Percentiles rank a stretch among this genome's conserved stretches.
These are phyloP conservation scores for Drosophila silvestris DNA, from an alignment of 2,888 invertebrate genomes.

Conservation along the genomic window DNA sequence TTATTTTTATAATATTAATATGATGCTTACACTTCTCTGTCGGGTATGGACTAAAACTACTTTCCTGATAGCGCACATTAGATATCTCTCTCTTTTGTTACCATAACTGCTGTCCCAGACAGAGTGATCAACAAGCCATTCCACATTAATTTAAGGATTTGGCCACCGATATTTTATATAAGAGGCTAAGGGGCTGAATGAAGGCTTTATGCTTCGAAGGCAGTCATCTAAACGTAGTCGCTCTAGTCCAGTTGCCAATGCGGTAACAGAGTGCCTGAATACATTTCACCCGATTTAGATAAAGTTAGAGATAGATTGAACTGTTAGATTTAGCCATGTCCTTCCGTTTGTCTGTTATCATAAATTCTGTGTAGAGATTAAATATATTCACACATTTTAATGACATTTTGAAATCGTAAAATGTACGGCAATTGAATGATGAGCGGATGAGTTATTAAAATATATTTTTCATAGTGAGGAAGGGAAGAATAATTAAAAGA, in stretches of 20 bases:
- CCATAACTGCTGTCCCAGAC: background rate
- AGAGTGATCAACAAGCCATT: background rate
- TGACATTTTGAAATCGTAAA: background rate
- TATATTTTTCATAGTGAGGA: fast-evolving
- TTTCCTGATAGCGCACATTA: background rate
- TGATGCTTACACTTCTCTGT: background rate
- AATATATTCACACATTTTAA: background rate
- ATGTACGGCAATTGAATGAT: background rate
- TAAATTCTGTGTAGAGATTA: fast-evolving
- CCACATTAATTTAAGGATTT: background rate
- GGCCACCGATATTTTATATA: background rate
- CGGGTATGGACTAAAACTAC: background rate
- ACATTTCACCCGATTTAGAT: background rate
- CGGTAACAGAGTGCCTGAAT: background rate
- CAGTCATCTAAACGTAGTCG: background rate
- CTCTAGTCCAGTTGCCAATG: background rate
- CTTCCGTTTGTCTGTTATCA: background rate
- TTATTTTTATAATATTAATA: background rate
- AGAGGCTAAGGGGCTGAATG: background rate
- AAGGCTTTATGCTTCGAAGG: background rate
- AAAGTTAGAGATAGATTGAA: fast-evolving
- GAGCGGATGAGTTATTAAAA: background rate
- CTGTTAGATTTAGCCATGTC: background rate
- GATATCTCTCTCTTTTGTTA: background rate
- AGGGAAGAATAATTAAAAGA: background rate